Evolutionary conservation across 2,888 invertebrate genomes (phyloP).

Genomic region (Lasioglossum morio): DNA sequence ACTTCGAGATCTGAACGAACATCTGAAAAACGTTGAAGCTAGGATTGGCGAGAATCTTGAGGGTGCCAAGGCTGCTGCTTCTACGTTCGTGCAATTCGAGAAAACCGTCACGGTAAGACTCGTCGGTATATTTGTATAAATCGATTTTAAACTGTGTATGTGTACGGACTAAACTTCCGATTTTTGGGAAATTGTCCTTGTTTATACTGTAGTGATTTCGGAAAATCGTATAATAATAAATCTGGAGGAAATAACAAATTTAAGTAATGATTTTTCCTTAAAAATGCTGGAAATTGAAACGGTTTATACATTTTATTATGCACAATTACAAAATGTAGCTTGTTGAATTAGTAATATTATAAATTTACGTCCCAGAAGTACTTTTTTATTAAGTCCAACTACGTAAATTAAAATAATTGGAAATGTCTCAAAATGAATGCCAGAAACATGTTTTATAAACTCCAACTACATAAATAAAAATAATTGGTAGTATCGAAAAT

Average conservation of each 20-base stretch:
- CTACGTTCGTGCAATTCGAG: slow-evolving; percentile 91
- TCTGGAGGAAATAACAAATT: too few relatives aligned
- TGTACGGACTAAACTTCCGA: too few relatives aligned
- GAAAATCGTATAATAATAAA: too few relatives aligned
- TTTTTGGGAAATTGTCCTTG: too few relatives aligned
- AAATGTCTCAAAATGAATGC: too few relatives aligned
- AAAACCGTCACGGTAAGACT: slow-evolving; percentile 90
- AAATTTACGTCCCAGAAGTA: too few relatives aligned
- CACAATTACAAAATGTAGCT: not conserved
- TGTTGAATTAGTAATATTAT: too few relatives aligned
- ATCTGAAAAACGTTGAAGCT: slow-evolving; percentile 73
- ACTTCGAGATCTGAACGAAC: slow-evolving; percentile 83
- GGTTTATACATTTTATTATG: not conserved
- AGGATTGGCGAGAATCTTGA: slow-evolving; percentile 88
- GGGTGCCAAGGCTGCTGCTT: slow-evolving; percentile 89
- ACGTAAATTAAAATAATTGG: not conserved
- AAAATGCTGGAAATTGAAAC: not conserved
- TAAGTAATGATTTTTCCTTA: not conserved
- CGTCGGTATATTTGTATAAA: too few relatives aligned
- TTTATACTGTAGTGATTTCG: too few relatives aligned
- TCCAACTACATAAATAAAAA: not conserved
- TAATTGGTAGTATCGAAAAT: not conserved
- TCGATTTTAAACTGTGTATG: too few relatives aligned
- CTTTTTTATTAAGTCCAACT: too few relatives aligned
- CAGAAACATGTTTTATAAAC: too few relatives aligned